A percentile compares a stretch with the other conserved stretches of the same genome.
phyloP scores from a whole-genome alignment of 2,113 vertebrate species.

The Tursiops truncatus region DNA sequence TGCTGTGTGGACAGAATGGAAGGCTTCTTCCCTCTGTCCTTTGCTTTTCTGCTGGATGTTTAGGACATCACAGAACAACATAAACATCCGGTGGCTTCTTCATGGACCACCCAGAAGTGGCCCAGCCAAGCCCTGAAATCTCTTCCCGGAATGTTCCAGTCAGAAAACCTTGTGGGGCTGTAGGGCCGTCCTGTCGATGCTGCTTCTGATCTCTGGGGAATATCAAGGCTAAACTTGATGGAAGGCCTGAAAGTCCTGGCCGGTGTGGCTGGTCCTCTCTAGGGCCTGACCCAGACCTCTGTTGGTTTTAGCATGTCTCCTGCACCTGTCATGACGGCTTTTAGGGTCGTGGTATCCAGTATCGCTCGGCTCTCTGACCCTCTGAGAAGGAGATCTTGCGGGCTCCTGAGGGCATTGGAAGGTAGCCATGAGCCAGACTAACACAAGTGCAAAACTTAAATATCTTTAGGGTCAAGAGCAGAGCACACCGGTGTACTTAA shows the following conservation, averaged over 20 bases:
- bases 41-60: not conserved
- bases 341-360: not conserved
- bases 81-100: not conserved
- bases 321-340: not conserved
- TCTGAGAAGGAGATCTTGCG: not conserved
- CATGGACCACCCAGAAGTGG: not conserved
- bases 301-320: not conserved
- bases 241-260: not conserved
- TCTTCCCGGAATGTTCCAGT: not conserved
- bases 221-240: not conserved
- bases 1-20: not conserved
- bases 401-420: not conserved
- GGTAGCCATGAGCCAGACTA: not conserved
- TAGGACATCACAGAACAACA: not conserved
- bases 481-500: rapidly evolving
- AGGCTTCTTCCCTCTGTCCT: not conserved
- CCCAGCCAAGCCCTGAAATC: not conserved
- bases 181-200: not conserved
- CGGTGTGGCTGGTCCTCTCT: not conserved
- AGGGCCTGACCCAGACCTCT: not conserved
- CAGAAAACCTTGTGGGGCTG: not conserved
- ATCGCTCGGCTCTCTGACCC: rapidly evolving
- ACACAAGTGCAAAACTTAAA: too few relatives aligned
- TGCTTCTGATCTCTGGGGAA: not conserved
- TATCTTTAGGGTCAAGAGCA: not conserved